Conservation (phyloP, 2,888 invertebrate species). For the Eupithecia tripunctaria region DNA sequence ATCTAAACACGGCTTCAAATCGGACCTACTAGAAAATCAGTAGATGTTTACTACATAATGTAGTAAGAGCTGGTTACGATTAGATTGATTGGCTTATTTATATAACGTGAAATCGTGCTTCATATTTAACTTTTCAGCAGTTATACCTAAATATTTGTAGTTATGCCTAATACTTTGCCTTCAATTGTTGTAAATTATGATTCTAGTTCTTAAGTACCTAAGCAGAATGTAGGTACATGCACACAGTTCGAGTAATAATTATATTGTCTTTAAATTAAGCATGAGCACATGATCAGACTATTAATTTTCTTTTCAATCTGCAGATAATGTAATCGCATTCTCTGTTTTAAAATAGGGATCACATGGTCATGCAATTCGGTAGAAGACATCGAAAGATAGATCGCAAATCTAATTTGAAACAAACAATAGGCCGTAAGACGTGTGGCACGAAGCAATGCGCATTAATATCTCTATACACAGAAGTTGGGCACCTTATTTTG, state of each 20-base stretch:
- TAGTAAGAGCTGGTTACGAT: too few species aligned
- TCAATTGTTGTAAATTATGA: background rate
- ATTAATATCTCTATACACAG: constrained; percentile 24
- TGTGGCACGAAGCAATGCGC: constrained; percentile 43
- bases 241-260: background rate
- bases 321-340: background rate
- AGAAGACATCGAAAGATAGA: constrained; percentile 25
- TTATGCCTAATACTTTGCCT: background rate
- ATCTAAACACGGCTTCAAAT: background rate
- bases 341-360: constrained; percentile 1
- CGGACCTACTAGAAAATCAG: background rate
- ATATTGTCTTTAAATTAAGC: background rate
- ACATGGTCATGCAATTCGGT: constrained; percentile 16
- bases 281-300: background rate
- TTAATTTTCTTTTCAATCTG: background rate
- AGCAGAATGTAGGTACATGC: background rate
- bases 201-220: too few species aligned
- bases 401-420: constrained; percentile 50
- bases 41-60: too few species aligned
- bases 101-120: background rate
- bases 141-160: background rate
- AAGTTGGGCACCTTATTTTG: constrained; percentile 1
- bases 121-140: background rate
- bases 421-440: constrained; percentile 70
- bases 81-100: too few species aligned